Evolutionary conservation across 2,797 vertebrate species (phyloP).

Genomic region (Premnoplex brunnescens): DNA sequence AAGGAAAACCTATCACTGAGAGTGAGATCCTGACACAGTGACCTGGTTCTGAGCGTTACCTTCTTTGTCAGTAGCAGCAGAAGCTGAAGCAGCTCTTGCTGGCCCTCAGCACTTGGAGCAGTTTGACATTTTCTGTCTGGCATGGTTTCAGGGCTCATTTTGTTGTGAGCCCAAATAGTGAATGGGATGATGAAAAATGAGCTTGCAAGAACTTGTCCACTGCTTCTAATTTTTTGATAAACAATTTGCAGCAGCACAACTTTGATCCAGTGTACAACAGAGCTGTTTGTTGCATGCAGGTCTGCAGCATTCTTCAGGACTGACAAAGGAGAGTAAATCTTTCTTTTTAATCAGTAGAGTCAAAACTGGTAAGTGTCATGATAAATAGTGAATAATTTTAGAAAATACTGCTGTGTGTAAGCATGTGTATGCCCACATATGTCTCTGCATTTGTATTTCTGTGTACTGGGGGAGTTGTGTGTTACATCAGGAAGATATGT

Average conservation of each 20-base stretch:
- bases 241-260: conserved; percentile 45
- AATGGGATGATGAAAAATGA: conserved; percentile 27
- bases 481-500: neutral
- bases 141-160: conserved; percentile 21
- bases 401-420: neutral
- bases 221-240: conserved; percentile 60
- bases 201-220: conserved; percentile 60
- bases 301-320: conserved; percentile 1
- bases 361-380: conserved; percentile 44
- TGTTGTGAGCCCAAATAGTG: conserved; percentile 22
- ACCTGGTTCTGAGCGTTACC: conserved; percentile 67
- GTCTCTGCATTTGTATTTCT: neutral
- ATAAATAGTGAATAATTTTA: neutral
- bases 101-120: conserved; percentile 36
- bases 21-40: conserved; percentile 73
- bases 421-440: neutral
- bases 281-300: conserved; percentile 30
- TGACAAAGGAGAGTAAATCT: neutral
- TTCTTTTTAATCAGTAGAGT: conserved; percentile 20
- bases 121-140: conserved; percentile 54
- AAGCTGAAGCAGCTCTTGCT: conserved; percentile 26
- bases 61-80: conserved; percentile 43
- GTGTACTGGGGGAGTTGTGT: neutral
- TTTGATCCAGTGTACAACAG: conserved; percentile 39
- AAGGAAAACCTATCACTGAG: neutral